phyloP scores from a whole-genome alignment of 2,113 vertebrate species.

The Cebus imitator region DNA sequence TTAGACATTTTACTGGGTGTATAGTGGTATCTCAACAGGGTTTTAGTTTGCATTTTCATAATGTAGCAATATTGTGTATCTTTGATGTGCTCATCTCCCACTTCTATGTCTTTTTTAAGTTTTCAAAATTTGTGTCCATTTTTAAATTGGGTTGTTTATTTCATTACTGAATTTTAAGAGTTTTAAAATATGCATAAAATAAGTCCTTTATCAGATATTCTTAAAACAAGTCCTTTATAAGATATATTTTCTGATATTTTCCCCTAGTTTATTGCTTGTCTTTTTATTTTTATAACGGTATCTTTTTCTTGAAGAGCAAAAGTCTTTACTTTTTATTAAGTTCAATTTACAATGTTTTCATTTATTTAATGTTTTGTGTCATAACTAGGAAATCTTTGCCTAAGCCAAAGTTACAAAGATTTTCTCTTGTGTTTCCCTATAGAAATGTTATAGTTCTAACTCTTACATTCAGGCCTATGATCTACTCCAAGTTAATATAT shows the following conservation, averaged over 20 bases:
- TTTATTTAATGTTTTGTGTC: background rate
- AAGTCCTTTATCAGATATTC: background rate
- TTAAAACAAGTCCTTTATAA: background rate
- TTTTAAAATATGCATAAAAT: background rate
- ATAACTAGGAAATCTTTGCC: background rate
- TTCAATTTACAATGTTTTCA: background rate
- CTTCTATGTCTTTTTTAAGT: background rate
- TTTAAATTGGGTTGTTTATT: background rate
- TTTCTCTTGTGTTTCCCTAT: background rate
- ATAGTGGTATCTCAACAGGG: background rate
- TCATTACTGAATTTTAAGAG: background rate
- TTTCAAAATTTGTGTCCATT: background rate
- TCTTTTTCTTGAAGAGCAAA: background rate
- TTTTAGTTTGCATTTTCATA: background rate
- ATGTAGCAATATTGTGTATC: background rate
- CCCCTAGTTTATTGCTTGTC: background rate
- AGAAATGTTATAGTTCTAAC: background rate
- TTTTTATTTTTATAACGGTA: background rate
- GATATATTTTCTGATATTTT: background rate
- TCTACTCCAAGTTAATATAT: background rate
- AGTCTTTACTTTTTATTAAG: conserved; percentile 2
- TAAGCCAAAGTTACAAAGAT: background rate
- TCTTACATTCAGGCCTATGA: background rate
- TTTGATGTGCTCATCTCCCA: background rate
- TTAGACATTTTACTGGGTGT: background rate